These are phyloP conservation scores for Pyralis farinalis DNA, from an alignment of 2,888 invertebrate genomes.

Conservation along the genomic window DNA sequence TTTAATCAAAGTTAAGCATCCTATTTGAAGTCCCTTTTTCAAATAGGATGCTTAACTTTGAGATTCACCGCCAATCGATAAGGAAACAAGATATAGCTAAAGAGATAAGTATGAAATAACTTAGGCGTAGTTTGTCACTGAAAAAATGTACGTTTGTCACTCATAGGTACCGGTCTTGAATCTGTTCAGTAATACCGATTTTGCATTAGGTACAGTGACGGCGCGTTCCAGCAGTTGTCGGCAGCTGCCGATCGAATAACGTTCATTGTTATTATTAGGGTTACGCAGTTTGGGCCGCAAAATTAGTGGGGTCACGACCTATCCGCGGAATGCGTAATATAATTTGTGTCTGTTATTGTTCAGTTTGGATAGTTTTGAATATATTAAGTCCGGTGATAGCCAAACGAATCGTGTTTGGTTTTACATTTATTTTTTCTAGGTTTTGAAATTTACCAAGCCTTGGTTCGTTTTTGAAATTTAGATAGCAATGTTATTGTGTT, in stretches of 20 bases:
- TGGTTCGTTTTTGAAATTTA: too few species aligned
- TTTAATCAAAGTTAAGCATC: too few species aligned
- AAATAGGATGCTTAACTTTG: too few species aligned
- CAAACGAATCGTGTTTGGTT: not conserved
- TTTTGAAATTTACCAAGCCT: too few species aligned
- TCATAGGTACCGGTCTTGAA: not conserved
- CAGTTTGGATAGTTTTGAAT: conserved; percentile 1
- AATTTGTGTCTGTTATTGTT: conserved; percentile 22
- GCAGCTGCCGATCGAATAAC: conserved; percentile 22
- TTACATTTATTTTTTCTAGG: not conserved
- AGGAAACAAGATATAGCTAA: too few species aligned
- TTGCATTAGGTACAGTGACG: conserved; percentile 5
- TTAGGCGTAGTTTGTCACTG: too few species aligned
- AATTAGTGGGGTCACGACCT: conserved; percentile 16
- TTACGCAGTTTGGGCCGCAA: conserved; percentile 16
- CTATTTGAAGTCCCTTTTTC: too few species aligned
- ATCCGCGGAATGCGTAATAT: conserved; percentile 7
- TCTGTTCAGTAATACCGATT: conserved; percentile 6
- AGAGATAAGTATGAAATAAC: too few species aligned
- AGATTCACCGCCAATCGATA: too few species aligned
- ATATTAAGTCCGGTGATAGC: not conserved
- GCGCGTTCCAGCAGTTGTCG: conserved; percentile 16
- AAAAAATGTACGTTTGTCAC: too few species aligned
- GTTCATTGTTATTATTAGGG: conserved; percentile 22
- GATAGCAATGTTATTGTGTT: too few species aligned